Percentiles rank a stretch among this genome's conserved stretches.
phyloP scores from a whole-genome alignment of 2,113 vertebrate species.

The Nibea coibor region DNA sequence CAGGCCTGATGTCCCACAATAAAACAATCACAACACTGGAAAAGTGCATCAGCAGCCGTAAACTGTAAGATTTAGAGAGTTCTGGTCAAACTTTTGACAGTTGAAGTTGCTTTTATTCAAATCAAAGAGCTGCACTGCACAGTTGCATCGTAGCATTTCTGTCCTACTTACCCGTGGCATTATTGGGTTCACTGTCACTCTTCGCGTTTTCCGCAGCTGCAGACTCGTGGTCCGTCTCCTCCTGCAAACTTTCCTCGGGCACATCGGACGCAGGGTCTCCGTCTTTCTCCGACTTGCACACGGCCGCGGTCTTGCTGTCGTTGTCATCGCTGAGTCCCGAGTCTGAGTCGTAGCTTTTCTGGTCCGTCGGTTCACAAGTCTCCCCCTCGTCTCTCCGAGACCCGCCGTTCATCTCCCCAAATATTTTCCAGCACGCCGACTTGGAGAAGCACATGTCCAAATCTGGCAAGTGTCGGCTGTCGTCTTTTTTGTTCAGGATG shows the following conservation, averaged over 20 bases:
- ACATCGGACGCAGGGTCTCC: conserved; percentile 73
- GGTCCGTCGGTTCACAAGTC: conserved; percentile 72
- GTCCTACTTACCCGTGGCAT: conserved; percentile 86
- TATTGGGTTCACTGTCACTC: conserved; percentile 90
- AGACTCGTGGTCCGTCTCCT: conserved; percentile 85
- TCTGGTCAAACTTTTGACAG: background rate
- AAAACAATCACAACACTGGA: conserved; percentile 7
- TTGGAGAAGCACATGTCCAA: conserved; percentile 85
- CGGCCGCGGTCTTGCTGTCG: conserved; percentile 79
- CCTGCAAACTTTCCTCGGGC: conserved; percentile 80
- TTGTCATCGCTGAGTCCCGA: conserved; percentile 88
- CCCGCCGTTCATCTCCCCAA: conserved; percentile 81
- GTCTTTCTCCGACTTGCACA: conserved; percentile 78
- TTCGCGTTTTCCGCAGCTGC: conserved; percentile 78
- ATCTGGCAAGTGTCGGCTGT: conserved; percentile 82
- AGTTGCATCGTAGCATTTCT: background rate
- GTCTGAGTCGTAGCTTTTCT: conserved; percentile 87
- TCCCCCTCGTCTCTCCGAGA: conserved; percentile 74
- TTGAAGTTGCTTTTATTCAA: background rate
- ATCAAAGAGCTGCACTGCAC: background rate
- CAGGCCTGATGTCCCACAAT: conserved; percentile 18
- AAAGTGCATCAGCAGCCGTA: background rate
- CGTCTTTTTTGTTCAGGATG: conserved; percentile 93
- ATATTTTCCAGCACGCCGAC: conserved; percentile 91
- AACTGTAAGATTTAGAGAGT: background rate